phyloP scores from a whole-genome alignment of 1,140 invertebrate genomes.

The Drosophila dunni region DNA sequence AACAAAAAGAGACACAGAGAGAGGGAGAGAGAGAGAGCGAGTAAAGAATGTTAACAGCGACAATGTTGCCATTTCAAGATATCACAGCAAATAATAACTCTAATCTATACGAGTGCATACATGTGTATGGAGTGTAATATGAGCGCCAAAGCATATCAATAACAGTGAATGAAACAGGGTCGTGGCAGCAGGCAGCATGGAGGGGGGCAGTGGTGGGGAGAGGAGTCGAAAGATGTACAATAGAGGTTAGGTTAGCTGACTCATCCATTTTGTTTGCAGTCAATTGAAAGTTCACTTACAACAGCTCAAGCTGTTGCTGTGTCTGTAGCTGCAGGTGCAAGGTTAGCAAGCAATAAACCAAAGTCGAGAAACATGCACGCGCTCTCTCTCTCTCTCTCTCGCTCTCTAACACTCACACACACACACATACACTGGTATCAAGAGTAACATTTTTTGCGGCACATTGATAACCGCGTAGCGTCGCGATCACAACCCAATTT shows the following conservation, averaged over 20 bases:
- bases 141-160: constrained; percentile 38
- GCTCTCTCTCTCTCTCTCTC: not conserved
- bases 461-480: constrained; percentile 10
- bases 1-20: constrained; percentile 12
- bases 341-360: constrained; percentile 33
- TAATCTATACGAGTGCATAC: not conserved
- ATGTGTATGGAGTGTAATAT: constrained; percentile 18
- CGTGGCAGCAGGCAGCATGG: not conserved
- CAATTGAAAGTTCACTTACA: constrained; percentile 31
- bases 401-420: not conserved
- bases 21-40: constrained; percentile 1
- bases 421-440: not conserved
- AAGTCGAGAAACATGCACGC: constrained; percentile 12
- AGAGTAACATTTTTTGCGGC: constrained; percentile 15
- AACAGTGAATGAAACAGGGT: constrained; percentile 9
- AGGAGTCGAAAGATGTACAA: not conserved
- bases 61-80: constrained; percentile 52
- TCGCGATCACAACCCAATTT: constrained; percentile 57
- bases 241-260: constrained; percentile 29
- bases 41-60: constrained; percentile 46
- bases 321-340: constrained; percentile 40
- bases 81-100: constrained; percentile 59
- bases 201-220: not conserved
- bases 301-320: constrained; percentile 10
- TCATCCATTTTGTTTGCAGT: constrained; percentile 23